Conservation (phyloP, 2,797 vertebrate species). For the Hypotaenidia philippensis region DNA sequence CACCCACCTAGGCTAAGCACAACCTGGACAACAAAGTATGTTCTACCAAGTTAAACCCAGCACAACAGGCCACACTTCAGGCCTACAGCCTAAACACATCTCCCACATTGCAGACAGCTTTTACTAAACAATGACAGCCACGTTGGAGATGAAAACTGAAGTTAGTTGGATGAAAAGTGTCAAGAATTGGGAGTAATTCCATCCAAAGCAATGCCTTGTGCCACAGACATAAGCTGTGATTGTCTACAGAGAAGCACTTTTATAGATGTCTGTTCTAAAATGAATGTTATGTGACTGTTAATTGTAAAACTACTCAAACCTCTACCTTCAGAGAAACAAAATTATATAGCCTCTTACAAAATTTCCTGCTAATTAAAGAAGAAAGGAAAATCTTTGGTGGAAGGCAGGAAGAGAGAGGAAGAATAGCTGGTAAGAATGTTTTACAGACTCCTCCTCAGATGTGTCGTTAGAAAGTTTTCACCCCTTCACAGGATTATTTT, state of each 20-base stretch:
- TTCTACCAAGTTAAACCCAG: not conserved
- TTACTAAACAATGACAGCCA: not conserved
- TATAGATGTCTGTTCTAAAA: not conserved
- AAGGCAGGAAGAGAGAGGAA: not conserved
- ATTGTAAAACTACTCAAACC: not conserved
- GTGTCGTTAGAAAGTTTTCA: not conserved
- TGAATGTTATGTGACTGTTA: not conserved
- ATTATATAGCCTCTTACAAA: not conserved
- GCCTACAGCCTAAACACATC: not conserved
- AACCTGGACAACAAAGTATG: not conserved
- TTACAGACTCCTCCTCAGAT: not conserved
- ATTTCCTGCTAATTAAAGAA: not conserved
- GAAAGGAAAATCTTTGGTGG: not conserved
- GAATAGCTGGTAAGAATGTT: not conserved
- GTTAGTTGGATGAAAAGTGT: not conserved
- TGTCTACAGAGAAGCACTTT: not conserved
- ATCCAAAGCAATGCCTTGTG: not conserved
- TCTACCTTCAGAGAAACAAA: not conserved
- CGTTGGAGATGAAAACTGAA: not conserved
- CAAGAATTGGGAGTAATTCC: not conserved
- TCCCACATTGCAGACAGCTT: not conserved
- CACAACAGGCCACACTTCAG: not conserved
- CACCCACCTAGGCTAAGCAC: not conserved
- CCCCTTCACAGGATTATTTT: not conserved
- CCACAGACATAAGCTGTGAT: not conserved